These are phyloP conservation scores for Mamestra brassicae DNA, from an alignment of 2,888 invertebrate genomes.

Conservation along the genomic window DNA sequence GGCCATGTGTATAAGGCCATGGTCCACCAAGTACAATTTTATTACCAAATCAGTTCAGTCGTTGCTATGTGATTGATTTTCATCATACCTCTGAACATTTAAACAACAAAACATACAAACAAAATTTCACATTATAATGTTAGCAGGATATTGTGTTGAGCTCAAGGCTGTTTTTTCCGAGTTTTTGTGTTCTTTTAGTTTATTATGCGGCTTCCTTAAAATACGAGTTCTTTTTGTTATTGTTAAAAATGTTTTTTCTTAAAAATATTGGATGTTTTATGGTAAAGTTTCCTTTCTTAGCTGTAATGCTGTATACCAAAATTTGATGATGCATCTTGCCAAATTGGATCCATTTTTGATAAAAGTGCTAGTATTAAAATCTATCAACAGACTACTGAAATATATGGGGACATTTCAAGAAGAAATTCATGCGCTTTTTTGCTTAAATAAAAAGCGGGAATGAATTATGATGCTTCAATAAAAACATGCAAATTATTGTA, in stretches of 20 bases:
- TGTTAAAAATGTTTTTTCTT: neutral
- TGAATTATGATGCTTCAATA: neutral
- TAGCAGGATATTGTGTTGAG: neutral
- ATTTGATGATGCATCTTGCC: neutral
- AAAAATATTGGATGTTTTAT: neutral
- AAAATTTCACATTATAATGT: neutral
- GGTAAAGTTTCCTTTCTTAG: neutral
- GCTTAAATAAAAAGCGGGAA: neutral
- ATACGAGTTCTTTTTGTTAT: slow-evolving; percentile 7
- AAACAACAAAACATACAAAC: neutral
- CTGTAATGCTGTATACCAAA: neutral
- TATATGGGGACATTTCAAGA: neutral
- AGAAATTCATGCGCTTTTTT: neutral
- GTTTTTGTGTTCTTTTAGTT: slow-evolving; percentile 28
- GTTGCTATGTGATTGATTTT: neutral
- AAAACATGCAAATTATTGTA: neutral
- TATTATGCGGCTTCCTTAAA: slow-evolving; percentile 24
- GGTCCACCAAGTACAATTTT: too few relatives aligned
- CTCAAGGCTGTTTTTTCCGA: slow-evolving; percentile 7
- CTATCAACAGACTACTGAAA: neutral
- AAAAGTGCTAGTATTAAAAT: neutral
- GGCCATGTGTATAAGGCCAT: too few relatives aligned
- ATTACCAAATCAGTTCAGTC: too few relatives aligned
- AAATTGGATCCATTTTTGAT: neutral
- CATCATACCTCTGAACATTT: too few relatives aligned